A percentile compares a stretch with the other conserved stretches of the same genome.
Evolutionary conservation across 35 echinoderm and acorn worm genomes (phyloP).

Genomic region (Lytechinus variegatus): DNA sequence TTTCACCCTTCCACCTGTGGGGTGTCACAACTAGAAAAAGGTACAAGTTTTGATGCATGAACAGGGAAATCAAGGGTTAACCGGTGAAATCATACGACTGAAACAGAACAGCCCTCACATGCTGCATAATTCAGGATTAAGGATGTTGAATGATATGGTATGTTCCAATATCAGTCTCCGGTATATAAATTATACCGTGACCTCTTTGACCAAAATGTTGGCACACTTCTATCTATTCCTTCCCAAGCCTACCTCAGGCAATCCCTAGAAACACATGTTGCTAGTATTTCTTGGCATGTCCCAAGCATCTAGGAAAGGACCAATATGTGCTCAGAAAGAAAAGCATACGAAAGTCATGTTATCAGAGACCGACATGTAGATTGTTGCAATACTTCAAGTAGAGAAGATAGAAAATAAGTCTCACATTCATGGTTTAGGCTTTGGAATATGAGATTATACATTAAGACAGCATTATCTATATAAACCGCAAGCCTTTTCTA

Average conservation of each 20-base stretch:
- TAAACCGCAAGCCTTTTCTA: too few relatives aligned
- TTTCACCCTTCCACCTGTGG: neutral
- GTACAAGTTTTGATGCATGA: neutral
- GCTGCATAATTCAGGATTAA: slow-evolving; percentile 40
- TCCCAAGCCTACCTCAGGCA: neutral
- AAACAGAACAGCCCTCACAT: neutral
- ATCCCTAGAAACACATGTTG: neutral
- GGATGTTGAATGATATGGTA: neutral
- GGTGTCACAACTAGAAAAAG: neutral
- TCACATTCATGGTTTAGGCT: too few relatives aligned
- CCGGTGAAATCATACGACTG: neutral
- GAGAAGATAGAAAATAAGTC: too few relatives aligned
- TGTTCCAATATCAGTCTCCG: neutral
- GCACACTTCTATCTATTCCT: neutral
- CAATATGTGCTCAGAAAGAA: neutral
- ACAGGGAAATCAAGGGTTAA: neutral
- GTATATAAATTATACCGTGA: neutral
- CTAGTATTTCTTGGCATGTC: slow-evolving; percentile 9
- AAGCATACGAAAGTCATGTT: neutral
- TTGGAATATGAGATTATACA: too few relatives aligned
- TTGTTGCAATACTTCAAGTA: too few relatives aligned
- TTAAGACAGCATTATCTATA: too few relatives aligned
- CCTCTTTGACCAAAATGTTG: neutral
- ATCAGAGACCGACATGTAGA: too few relatives aligned
- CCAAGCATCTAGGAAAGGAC: neutral